Base-by-base conservation (phyloP, 92 coral and sea anemone genomes). In the Pocillopora meandrina region DNA sequence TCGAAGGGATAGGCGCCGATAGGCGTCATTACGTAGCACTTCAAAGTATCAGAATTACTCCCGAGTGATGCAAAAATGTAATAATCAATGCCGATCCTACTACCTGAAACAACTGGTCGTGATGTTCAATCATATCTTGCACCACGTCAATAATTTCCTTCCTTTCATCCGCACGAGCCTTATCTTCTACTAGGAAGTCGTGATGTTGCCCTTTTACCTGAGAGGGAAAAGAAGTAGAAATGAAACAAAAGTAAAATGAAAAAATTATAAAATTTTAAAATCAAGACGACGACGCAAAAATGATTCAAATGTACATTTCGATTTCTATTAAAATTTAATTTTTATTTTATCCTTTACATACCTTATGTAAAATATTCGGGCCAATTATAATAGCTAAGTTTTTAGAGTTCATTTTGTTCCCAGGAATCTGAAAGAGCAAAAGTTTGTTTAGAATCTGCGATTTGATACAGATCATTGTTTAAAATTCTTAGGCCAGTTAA, bases 291-390 rank as follows among this genome's bases (percentile, higher is more conserved):
- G 34, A 67, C 11, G 33, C 33, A 66, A 12, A 66, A 67, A 21
- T 19, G n/a, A 10, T 66, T 20, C 34, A 66, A 14, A 20, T 19
- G 36, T 67, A 67, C 8, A 5, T 14, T 14, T n/a, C 34, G 33
- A 67, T 19, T 67, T 20, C 33, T 67, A 35, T 18, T 26, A 1
- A 12, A 67, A 18, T 20, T 20, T 14, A 20, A 10, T 14, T 55
- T 16, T 52, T 12, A 18, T 7, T 42, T 3, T 5, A 5, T 12
- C 47, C 59, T 15, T 13, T 17, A 69, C 85, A 47, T 74, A 96
- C 99, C 95, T 96, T 96, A 80, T 96, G 99, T 12, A 96, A 88
- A 79, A 96, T 96, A 79, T 96, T 96, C 61, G 99, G 99, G 55
- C 99, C 99, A 75, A 96, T 96, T 17, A 96, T 91, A 33, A 97